Base-by-base conservation (phyloP, 2,888 invertebrate genomes). In the Chymomyza caudatula region DNA sequence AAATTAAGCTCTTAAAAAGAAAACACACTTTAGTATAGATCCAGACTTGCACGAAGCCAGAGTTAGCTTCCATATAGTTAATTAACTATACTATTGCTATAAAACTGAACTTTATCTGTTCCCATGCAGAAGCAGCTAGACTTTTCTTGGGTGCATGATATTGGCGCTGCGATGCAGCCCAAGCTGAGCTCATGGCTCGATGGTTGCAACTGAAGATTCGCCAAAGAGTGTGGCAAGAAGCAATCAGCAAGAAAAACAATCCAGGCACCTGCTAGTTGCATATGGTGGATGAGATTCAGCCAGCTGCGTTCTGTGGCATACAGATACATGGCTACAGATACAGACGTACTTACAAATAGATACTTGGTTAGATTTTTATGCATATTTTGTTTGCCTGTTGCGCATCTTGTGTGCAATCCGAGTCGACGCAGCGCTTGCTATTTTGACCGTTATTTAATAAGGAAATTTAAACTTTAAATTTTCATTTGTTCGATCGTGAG, bases 401-500 rank as follows among this genome's bases (percentile, higher is more conserved):
- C 25, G 3, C 25, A 25, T 25, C 29, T 37, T 37, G 11, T 4
- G 29, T 11, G 29, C 29, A 37, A 20, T 4, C 19, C 22, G 51
- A 20, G 13, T 8, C 19, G 51, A 13, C 20, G 23, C 4, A 22
- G 53, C 23, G 3, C 13, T 53, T n/a, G 53, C 53, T 53, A 25
- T 23, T 37, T 23, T 58, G 81, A 78, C 81, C 81, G 81, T 82
- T 82, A 82, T 82, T 82, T 82, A 82, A 85, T 82, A 82, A 85
- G 84, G 78, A 82, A 85, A 77, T 69, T 80, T 71, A 73, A 78
- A 73, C 69, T 75, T 77, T 67, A 75, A 71, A 76, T 77, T 77
- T 77, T 78, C 77, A 78, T 77, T 77, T 73, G 65, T 23, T 57
- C 54, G 51, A 67, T 73, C 78, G 77, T 76, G 77, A 69, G 69